Conservation (phyloP, 2,797 vertebrate genomes). For the Acanthurus lineatus region DNA sequence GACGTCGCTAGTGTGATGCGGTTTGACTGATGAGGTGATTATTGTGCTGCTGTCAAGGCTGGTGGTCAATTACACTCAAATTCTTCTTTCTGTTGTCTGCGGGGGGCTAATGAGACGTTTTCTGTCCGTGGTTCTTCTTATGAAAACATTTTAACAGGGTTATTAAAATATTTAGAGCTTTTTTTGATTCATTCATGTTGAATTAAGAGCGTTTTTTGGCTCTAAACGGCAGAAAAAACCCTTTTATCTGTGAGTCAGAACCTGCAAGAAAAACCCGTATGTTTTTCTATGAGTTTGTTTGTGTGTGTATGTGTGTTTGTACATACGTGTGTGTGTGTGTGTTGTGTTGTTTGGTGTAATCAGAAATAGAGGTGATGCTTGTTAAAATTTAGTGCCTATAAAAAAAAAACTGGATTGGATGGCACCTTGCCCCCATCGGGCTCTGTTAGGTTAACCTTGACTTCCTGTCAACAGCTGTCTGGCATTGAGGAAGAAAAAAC, state of each 20-base stretch:
- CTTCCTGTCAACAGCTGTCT: slow-evolving; percentile 60
- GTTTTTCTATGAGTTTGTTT: neutral
- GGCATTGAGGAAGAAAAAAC: neutral
- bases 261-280: neutral
- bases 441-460: slow-evolving; percentile 66
- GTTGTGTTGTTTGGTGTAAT: slow-evolving; percentile 39
- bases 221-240: neutral
- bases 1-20: neutral
- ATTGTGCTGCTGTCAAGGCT: slow-evolving; percentile 30
- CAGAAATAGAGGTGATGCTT: slow-evolving; percentile 39
- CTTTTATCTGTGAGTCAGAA: neutral
- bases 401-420: slow-evolving; percentile 52
- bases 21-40: slow-evolving; percentile 49
- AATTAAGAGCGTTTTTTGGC: neutral
- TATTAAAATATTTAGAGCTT: neutral
- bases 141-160: neutral
- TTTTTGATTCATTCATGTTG: neutral
- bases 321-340: neutral
- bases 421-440: slow-evolving; percentile 31
- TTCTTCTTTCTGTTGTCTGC: neutral
- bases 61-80: slow-evolving; percentile 33
- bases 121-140: neutral
- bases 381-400: slow-evolving; percentile 65
- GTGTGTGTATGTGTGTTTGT: slow-evolving; percentile 3
- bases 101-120: slow-evolving; percentile 33